These are phyloP conservation scores for Anagyrus pseudococci DNA, from an alignment of 2,888 invertebrate genomes.

Conservation along the genomic window DNA sequence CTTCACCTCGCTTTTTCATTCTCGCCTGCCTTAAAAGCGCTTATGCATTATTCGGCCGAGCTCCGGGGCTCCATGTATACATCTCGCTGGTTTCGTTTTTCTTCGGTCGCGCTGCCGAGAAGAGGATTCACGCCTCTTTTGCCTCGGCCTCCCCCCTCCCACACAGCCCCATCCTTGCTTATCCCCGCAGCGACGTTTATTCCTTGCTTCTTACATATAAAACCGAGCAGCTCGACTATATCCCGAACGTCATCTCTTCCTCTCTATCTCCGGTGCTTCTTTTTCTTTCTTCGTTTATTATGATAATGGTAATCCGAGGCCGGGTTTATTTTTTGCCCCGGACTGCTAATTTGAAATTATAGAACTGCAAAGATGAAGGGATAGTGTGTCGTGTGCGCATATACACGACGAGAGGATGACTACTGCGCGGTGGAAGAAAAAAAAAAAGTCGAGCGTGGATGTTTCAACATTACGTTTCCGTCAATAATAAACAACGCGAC, in stretches of 20 bases:
- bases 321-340: not conserved
- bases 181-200: too few relatives aligned
- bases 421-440: too few relatives aligned
- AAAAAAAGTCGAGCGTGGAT: too few relatives aligned
- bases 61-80: not conserved
- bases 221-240: too few relatives aligned
- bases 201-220: too few relatives aligned
- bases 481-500: too few relatives aligned
- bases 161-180: conserved; percentile 20
- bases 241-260: too few relatives aligned
- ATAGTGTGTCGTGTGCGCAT: not conserved
- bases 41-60: not conserved
- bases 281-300: conserved; percentile 8
- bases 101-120: not conserved
- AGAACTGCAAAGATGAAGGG: not conserved
- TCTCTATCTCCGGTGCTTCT: too few relatives aligned
- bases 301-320: conserved; percentile 7
- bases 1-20: not conserved
- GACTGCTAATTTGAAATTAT: conserved; percentile 15
- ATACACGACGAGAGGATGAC: too few relatives aligned
- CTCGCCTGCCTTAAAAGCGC: not conserved
- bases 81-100: conserved; percentile 28
- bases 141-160: conserved; percentile 7
- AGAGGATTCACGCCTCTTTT: conserved; percentile 34
- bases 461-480: too few relatives aligned